Percentiles rank a stretch among this genome's conserved stretches.
phyloP scores from a whole-genome alignment of 2,113 vertebrate species.

The Archocentrus centrarchus region DNA sequence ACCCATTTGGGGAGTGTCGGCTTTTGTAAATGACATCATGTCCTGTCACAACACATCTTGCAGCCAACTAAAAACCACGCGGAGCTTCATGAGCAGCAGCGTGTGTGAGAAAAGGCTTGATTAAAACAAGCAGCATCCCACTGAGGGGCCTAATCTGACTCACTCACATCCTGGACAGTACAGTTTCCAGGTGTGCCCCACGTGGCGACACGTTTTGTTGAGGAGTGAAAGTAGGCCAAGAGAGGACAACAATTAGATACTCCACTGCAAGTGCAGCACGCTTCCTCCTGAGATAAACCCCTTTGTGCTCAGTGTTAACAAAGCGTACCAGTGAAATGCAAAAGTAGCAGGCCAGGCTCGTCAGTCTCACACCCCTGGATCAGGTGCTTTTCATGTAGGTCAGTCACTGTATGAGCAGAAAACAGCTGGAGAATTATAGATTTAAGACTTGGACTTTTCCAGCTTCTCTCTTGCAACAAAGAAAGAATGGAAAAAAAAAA shows the following conservation, averaged over 20 bases:
- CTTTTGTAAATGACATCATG: constrained; percentile 25
- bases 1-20: constrained; percentile 13
- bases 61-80: constrained; percentile 42
- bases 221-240: constrained; percentile 27
- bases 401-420: constrained; percentile 7
- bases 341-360: constrained; percentile 6
- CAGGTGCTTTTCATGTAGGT: constrained; percentile 11
- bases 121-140: constrained; percentile 43
- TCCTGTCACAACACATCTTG: constrained; percentile 65
- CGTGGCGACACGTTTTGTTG: background rate
- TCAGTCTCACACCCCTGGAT: constrained; percentile 9
- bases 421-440: background rate
- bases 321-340: background rate
- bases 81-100: constrained; percentile 29
- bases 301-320: constrained; percentile 5
- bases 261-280: background rate
- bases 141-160: background rate
- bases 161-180: constrained; percentile 30
- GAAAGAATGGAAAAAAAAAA: background rate
- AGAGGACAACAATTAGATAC: background rate
- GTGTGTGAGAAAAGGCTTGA: constrained; percentile 36
- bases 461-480: background rate
- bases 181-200: constrained; percentile 22
- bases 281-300: constrained; percentile 9
- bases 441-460: background rate